Conservation (phyloP, 1,140 invertebrate genomes). For the Arion vulgaris region DNA sequence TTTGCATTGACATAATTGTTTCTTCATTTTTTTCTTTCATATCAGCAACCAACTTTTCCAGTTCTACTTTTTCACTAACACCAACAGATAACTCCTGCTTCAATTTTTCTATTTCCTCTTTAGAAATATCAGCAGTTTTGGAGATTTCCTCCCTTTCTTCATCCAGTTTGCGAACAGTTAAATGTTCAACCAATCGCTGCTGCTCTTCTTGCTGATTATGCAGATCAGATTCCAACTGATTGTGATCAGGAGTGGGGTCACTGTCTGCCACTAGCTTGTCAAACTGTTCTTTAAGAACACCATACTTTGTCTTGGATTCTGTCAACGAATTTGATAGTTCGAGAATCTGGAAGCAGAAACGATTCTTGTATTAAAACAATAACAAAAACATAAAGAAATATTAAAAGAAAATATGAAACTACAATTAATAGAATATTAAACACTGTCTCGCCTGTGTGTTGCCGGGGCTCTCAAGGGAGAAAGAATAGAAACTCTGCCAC, state of each 20-base stretch:
- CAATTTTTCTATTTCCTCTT: slow-evolving; percentile 35
- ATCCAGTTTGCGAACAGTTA: slow-evolving; percentile 3
- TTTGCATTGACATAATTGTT: slow-evolving; percentile 31
- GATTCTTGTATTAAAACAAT: neutral
- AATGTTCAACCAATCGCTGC: neutral
- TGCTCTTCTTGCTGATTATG: slow-evolving; percentile 16
- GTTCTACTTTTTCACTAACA: slow-evolving; percentile 37
- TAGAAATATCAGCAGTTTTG: neutral
- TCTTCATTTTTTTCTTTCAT: slow-evolving; percentile 33
- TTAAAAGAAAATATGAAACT: too few species aligned
- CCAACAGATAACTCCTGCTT: slow-evolving; percentile 15
- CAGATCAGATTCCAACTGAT: slow-evolving; percentile 41
- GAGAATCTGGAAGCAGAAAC: slow-evolving; percentile 40
- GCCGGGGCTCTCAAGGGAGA: too few species aligned
- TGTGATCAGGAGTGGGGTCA: slow-evolving; percentile 2
- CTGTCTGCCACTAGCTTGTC: slow-evolving; percentile 27
- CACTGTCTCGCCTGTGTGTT: too few species aligned
- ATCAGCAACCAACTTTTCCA: slow-evolving; percentile 39
- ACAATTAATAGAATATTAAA: too few species aligned
- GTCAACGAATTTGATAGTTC: slow-evolving; percentile 61
- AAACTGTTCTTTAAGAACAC: slow-evolving; percentile 51
- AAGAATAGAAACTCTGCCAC: too few species aligned
- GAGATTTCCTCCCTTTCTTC: slow-evolving; percentile 1
- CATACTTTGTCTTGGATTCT: slow-evolving; percentile 56
- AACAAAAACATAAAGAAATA: neutral